Conservation (phyloP, 1,140 invertebrate species). For the Heliconius nattereri region DNA sequence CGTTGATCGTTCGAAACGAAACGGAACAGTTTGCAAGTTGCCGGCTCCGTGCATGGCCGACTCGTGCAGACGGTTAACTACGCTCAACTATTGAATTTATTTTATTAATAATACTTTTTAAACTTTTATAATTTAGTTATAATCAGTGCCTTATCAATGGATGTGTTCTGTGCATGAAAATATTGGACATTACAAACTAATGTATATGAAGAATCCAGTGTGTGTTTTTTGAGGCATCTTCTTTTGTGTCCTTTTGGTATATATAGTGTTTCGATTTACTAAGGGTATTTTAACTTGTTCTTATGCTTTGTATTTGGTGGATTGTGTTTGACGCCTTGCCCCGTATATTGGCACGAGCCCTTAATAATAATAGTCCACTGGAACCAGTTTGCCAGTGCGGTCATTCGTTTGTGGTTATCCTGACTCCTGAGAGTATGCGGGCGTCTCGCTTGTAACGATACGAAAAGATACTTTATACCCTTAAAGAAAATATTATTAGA, state of each 20-base stretch:
- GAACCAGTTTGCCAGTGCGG: constrained; percentile 79
- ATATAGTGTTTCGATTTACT: constrained; percentile 60
- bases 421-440: constrained; percentile 68
- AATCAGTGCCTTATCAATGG: constrained; percentile 75
- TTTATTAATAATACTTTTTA: constrained; percentile 48
- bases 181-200: constrained; percentile 48
- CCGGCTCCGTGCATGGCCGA: constrained; percentile 73
- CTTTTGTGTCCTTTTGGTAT: constrained; percentile 79
- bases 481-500: constrained; percentile 14
- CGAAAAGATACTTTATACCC: constrained; percentile 22
- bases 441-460: constrained; percentile 45
- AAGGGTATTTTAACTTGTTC: constrained; percentile 49
- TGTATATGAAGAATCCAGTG: constrained; percentile 51
- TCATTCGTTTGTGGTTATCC: constrained; percentile 75
- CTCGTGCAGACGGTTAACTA: constrained; percentile 69
- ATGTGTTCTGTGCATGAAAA: constrained; percentile 77
- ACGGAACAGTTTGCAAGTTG: constrained; percentile 78
- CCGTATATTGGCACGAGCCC: constrained; percentile 78
- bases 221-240: constrained; percentile 66
- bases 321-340: constrained; percentile 65
- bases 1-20: constrained; percentile 72
- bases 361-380: constrained; percentile 80
- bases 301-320: constrained; percentile 63
- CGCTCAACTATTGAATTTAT: constrained; percentile 72
- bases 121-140: constrained; percentile 60